phyloP scores from a whole-genome alignment of 2,888 invertebrate species.

The Pegoplata infirma region DNA sequence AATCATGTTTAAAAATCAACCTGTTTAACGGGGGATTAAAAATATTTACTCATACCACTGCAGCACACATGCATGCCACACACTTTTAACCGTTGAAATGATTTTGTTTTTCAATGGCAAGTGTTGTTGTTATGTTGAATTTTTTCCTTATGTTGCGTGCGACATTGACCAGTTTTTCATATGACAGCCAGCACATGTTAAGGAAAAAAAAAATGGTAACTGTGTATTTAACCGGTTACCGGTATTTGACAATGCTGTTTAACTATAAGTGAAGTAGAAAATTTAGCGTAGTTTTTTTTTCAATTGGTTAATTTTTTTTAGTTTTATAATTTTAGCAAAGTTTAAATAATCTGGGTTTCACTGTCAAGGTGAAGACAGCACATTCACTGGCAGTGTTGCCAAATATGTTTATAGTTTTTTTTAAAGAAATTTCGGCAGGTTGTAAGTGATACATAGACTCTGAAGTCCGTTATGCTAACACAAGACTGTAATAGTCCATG shows the following conservation, averaged over 20 bases:
- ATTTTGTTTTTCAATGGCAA: constrained; percentile 51
- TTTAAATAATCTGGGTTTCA: constrained; percentile 52
- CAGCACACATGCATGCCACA: too few species aligned
- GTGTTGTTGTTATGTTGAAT: background rate
- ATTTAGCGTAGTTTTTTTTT: constrained; percentile 27
- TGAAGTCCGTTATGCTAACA: too few species aligned
- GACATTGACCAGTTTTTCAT: constrained; percentile 64
- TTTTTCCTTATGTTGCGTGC: constrained; percentile 62
- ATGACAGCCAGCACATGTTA: constrained; percentile 36
- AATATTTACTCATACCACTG: constrained; percentile 4
- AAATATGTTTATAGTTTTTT: too few species aligned
- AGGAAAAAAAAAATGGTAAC: constrained; percentile 29
- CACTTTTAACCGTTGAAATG: constrained; percentile 1
- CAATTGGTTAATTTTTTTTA: constrained; percentile 44
- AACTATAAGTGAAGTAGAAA: constrained; percentile 1
- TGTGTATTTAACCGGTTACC: constrained; percentile 50
- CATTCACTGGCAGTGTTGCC: background rate
- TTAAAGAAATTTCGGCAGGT: too few species aligned
- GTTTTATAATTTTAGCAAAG: constrained; percentile 27
- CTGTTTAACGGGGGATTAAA: constrained; percentile 44
- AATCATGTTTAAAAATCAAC: constrained; percentile 10
- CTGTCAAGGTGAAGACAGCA: constrained; percentile 51
- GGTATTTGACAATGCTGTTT: constrained; percentile 52
- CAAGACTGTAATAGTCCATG: too few species aligned
- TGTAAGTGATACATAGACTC: too few species aligned